Percentiles rank a stretch among this genome's conserved stretches.
These are phyloP conservation scores for Lingula anatina DNA, from an alignment of 2,888 invertebrate species.

Conservation along the genomic window DNA sequence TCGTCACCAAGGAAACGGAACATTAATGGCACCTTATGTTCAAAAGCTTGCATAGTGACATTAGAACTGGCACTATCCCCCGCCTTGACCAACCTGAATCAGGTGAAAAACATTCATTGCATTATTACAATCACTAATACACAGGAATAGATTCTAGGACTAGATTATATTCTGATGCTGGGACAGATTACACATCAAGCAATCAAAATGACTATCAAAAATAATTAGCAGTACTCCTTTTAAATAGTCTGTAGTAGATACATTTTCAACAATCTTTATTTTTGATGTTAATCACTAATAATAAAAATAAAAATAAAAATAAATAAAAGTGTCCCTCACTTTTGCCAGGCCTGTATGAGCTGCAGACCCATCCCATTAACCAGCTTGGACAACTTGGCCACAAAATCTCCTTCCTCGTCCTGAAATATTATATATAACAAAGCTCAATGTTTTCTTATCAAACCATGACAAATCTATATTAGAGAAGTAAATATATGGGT, in stretches of 20 bases:
- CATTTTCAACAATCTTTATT: too few species aligned
- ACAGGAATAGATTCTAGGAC: background rate
- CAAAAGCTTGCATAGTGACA: slow-evolving; percentile 40
- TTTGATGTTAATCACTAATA: too few species aligned
- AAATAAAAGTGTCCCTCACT: slow-evolving; percentile 41
- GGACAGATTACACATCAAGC: background rate
- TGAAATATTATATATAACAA: slow-evolving; percentile 20
- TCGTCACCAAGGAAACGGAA: slow-evolving; percentile 54
- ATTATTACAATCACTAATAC: too few species aligned
- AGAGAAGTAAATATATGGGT: too few species aligned
- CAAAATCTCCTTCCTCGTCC: slow-evolving; percentile 56
- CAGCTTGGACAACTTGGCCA: slow-evolving; percentile 55
- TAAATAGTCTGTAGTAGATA: too few species aligned
- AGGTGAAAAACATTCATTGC: too few species aligned
- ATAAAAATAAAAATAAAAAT: too few species aligned
- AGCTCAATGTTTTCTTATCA: background rate
- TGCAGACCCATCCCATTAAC: slow-evolving; percentile 56
- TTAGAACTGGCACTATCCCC: slow-evolving; percentile 30
- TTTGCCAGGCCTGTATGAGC: slow-evolving; percentile 54
- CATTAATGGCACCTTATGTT: slow-evolving; percentile 54
- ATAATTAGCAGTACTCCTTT: too few species aligned
- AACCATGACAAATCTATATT: too few species aligned
- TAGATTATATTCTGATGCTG: background rate
- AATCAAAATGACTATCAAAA: background rate
- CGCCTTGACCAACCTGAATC: slow-evolving; percentile 35